Percentiles rank a stretch among this genome's conserved stretches.
Evolutionary conservation across 2,797 vertebrate genomes (phyloP).

Genomic region (Chiroxiphia lanceolata): DNA sequence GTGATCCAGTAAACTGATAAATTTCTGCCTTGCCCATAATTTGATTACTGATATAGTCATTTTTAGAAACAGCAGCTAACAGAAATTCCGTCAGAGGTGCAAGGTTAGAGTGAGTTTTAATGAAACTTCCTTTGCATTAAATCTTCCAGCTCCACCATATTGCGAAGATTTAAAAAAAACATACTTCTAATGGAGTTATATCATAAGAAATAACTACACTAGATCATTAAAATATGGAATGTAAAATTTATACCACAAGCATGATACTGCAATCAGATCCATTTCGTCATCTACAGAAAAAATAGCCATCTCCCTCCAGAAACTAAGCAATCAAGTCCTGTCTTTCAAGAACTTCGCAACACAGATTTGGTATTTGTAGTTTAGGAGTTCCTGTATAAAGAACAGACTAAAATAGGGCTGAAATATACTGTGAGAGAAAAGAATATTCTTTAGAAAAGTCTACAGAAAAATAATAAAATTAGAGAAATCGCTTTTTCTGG

Average conservation of each 20-base stretch:
- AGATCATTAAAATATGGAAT: background rate
- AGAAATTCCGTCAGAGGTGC: background rate
- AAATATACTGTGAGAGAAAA: background rate
- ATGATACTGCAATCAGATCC: constrained; percentile 6
- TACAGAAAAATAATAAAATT: background rate
- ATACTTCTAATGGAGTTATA: background rate
- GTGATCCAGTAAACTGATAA: background rate
- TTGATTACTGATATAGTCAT: background rate
- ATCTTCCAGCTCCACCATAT: background rate
- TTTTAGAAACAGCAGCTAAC: background rate
- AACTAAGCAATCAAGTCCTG: background rate
- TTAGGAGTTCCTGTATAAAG: background rate
- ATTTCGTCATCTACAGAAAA: background rate
- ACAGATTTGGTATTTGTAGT: background rate
- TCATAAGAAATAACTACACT: background rate
- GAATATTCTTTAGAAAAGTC: background rate
- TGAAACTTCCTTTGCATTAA: background rate
- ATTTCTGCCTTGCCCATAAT: background rate
- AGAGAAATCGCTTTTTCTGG: background rate
- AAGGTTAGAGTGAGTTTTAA: background rate
- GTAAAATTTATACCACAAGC: background rate
- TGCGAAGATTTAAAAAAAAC: background rate
- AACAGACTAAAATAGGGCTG: background rate
- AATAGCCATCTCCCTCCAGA: background rate
- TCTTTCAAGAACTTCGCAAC: background rate